Evolutionary conservation across 2,797 vertebrate genomes (phyloP), one percentile per base, ranked within the genome.

Genomic region (Pelodytes ibericus): DNA sequence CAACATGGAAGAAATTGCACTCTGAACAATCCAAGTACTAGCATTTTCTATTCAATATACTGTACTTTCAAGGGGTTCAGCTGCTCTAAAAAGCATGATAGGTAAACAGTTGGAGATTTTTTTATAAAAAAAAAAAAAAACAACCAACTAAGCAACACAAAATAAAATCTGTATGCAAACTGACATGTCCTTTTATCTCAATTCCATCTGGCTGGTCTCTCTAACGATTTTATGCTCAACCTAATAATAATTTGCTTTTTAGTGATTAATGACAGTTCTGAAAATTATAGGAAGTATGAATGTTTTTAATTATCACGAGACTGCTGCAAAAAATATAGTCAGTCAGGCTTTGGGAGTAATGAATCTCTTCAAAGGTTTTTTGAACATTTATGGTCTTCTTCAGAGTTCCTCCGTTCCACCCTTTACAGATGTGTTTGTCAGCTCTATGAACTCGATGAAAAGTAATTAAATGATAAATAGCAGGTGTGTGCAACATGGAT

Each of bases 251-350:
- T 30, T 16, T 58, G 16, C 36, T 29, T 24, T 30, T 9, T 41
- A 29, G 49, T 29, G n/a, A 75, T 25, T 75, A 16, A 26, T 75
- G 72, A 68, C 72, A 61, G 39, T 57, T 58, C 27, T 65, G 26
- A 33, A 6, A 53, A 66, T 49, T 66, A 10, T 57, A 65, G 22
- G 49, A 59, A 65, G 53, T 65, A 25, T 66, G 62, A 72, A 68
- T 73, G 76, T 68, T 68, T 79, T n/a, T 57, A 73, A 79, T 79
- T 79, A 73, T 39, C 44, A 27, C n/a, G 3, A 59, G 33, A 49
- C 57, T 67, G 69, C 60, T 77, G 36, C 3, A 6, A 58, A 36
- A 29, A 53, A 8, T 22, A 72, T 31, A 67, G 68, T 2, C 10
- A 65, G 69, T 67, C 69, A 78, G n/a, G 69, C 70, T 68, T 79